These are phyloP conservation scores for Nomada ruficornis DNA, from an alignment of 2,888 invertebrate species.

Conservation along the genomic window DNA sequence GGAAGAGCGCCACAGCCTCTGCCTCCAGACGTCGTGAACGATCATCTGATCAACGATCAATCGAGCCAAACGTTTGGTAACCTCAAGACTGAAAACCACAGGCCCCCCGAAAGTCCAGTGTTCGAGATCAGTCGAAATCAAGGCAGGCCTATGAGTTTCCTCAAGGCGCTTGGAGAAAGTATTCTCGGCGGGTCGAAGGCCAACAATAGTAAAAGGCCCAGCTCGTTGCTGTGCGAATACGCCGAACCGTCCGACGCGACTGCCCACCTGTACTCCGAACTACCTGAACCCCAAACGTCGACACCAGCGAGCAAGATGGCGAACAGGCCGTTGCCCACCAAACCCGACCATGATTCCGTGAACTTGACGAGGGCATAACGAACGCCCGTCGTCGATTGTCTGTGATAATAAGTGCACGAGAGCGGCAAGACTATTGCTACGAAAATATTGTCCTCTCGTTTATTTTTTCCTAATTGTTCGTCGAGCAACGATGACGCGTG, in stretches of 20 bases:
- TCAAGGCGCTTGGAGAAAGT: slow-evolving; percentile 87
- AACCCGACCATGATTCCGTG: slow-evolving; percentile 85
- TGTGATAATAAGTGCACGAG: slow-evolving; percentile 76
- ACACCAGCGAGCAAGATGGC: slow-evolving; percentile 87
- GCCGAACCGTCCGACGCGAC: slow-evolving; percentile 86
- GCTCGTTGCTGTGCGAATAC: slow-evolving; percentile 85
- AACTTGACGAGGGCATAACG: slow-evolving; percentile 72
- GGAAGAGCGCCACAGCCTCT: slow-evolving; percentile 78
- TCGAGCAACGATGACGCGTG: slow-evolving; percentile 21
- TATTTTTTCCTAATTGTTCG: slow-evolving; percentile 33
- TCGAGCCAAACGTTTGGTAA: slow-evolving; percentile 39
- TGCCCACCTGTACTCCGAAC: slow-evolving; percentile 86
- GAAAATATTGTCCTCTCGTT: slow-evolving; percentile 25
- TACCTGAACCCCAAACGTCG: slow-evolving; percentile 84
- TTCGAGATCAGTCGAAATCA: slow-evolving; percentile 63
- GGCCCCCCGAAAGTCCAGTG: slow-evolving; percentile 52
- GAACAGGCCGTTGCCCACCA: slow-evolving; percentile 89
- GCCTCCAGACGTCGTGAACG: slow-evolving; percentile 79
- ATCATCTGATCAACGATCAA: slow-evolving; percentile 71
- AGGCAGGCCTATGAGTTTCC: slow-evolving; percentile 86
- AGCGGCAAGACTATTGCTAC: slow-evolving; percentile 38
- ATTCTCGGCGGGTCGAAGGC: slow-evolving; percentile 77
- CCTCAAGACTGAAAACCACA: slow-evolving; percentile 40
- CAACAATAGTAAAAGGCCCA: slow-evolving; percentile 75
- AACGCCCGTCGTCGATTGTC: slow-evolving; percentile 72